phyloP scores from a whole-genome alignment of 1,140 invertebrate genomes.

The fruit fly (Drosophila melanogaster) region Release_6_plus_ISO1_MT NT_033777.3:21453001-21453500 shows the following conservation, averaged over 20 bases:
- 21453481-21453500: background rate
- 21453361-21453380: background rate
- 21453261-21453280: background rate
- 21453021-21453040: constrained; percentile 78
- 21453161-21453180: constrained; percentile 26
- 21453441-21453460: background rate
- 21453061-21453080: constrained; percentile 17
- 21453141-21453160: constrained; percentile 34
- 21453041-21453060: constrained; percentile 30
- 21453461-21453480: background rate
- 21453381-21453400: background rate
- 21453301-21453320: too few relatives aligned
- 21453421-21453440: background rate
- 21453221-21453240: background rate
- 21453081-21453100: constrained; percentile 24
- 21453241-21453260: background rate
- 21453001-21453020: constrained; percentile 53
- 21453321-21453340: background rate
- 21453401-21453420: background rate
- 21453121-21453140: constrained; percentile 39
- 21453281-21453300: too few relatives aligned
- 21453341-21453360: background rate
- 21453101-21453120: constrained; percentile 59
- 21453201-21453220: background rate
- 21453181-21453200: background rate